Evolutionary conservation across 2,113 vertebrate genomes (phyloP), one percentile per base, ranked within the genome.

Genomic region (Rhinoptilus africanus): DNA sequence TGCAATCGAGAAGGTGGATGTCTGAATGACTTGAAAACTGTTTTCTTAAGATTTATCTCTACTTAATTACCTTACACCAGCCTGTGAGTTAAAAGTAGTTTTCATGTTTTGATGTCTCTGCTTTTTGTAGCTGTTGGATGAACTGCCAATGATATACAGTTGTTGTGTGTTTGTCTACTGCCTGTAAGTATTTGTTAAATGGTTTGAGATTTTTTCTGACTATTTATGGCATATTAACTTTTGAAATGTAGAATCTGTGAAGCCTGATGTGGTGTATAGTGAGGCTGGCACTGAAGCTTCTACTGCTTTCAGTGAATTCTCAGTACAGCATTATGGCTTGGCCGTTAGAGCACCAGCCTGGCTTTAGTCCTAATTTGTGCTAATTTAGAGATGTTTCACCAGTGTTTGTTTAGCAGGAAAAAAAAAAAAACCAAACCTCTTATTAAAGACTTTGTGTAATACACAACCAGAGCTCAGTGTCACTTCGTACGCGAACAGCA

Each of bases 121-220:
- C 88, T 94, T 94, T 97, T 98, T 97, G 48, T 92, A 99, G 99
- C 98, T 99, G 57, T 97, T 99, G 98, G 99, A 99, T 83, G 99
- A 99, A 94, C 97, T 99, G 96, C 99, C 99, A 57, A 99, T 99
- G 99, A 99, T 99, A 97, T 99, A 99, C 98, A 99, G 99, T 93
- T 99, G 99, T 92, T 99, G 99, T 79, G 94, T 99, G 67, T 99
- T 99, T 97, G 99, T 99, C 92, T 99, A 99, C 98, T 99, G 99
- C 98, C 98, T 99, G 99, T 99, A 98, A 99, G 99, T 99, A 96
- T 62, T 97, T 63, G 32, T 66, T 76, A 56, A 43, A 48, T 48
- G 34, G 19, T 12, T 59, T 14, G 13, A n/a, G 32, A 19, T 81
- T 47, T 76, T 86, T 90, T 85, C 43, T 56, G 27, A 82, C 57